Base-by-base conservation (phyloP, 2,888 invertebrate genomes). In the Mellilla xanthometata region DNA sequence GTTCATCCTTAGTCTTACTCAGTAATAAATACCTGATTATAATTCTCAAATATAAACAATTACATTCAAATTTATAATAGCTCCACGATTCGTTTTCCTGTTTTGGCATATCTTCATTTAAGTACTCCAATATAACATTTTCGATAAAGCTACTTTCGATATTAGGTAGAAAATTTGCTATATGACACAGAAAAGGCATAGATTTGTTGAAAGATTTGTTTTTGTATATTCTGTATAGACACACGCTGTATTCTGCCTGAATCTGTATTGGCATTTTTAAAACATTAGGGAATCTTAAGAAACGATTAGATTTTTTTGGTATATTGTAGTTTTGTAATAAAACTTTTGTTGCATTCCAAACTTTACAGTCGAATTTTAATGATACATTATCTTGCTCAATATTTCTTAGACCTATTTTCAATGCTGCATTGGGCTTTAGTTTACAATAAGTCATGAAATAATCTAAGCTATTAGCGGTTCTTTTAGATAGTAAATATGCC, bases 271-370 rank as follows among this genome's bases (percentile, higher is more conserved):
- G 73, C 2, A 79, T 50, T 13, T 41, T 61, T 32, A 0, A 55
- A 38, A 9, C 2, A 30, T 50, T 27, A n/a, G 47, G 4, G 68
- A 13, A 5, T 43, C 38, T 39, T 27, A 12, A 70, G 50, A 33
- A 63, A 49, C 2, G 2, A 47, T 31, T 22, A 32, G 26, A 29
- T 52, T 50, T 15, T 54, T 54, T n/a, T 39, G 13, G 3, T 82
- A 52, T 0, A 70, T 15, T 0, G 62, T 15, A 15, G 15, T 15
- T 15, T 15, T 15, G 2, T 15, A 15, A 15, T 15, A 15, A 5
- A 15, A 5, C 55, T 46, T 72, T 74, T 4, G 76, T 45, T 4
- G 60, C 52, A 8, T 63, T 45, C 81, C 81, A 83, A n/a, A 80
- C 44, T 22, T 41, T 26, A 7, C 11, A 27, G 35, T 76, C 64